Conservation (phyloP, 2,797 vertebrate species). For the Prionace glauca region DNA sequence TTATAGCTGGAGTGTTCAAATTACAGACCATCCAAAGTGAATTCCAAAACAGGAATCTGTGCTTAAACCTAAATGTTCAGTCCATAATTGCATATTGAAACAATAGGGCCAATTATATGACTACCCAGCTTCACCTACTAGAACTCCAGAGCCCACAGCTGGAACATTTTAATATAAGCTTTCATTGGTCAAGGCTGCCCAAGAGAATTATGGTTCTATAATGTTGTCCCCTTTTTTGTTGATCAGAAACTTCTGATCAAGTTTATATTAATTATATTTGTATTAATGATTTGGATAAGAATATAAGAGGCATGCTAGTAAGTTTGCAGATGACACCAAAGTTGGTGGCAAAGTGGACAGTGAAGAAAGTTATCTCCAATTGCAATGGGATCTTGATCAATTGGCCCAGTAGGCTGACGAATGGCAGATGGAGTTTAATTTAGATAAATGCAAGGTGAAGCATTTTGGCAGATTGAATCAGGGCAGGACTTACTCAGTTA, state of each 20-base stretch:
- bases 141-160: neutral
- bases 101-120: neutral
- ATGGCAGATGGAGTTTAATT: no score
- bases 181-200: neutral
- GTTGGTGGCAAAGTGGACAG: no score
- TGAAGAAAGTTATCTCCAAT: no score
- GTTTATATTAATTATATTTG: neutral
- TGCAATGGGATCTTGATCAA: no score
- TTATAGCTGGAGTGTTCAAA: neutral
- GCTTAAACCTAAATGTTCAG: neutral
- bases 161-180: neutral
- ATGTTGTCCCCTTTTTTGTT: neutral
- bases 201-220: neutral
- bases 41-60: neutral
- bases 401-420: no score
- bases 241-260: neutral
- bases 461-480: no score
- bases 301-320: no score
- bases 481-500: no score
- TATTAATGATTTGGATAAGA: no score
- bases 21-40: neutral
- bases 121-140: neutral
- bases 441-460: no score
- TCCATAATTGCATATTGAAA: neutral
- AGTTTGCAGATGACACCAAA: no score